Evolutionary conservation across 2,797 vertebrate genomes (phyloP), one percentile per base, ranked within the genome.

Genomic region (Microcaecilia unicolor): DNA sequence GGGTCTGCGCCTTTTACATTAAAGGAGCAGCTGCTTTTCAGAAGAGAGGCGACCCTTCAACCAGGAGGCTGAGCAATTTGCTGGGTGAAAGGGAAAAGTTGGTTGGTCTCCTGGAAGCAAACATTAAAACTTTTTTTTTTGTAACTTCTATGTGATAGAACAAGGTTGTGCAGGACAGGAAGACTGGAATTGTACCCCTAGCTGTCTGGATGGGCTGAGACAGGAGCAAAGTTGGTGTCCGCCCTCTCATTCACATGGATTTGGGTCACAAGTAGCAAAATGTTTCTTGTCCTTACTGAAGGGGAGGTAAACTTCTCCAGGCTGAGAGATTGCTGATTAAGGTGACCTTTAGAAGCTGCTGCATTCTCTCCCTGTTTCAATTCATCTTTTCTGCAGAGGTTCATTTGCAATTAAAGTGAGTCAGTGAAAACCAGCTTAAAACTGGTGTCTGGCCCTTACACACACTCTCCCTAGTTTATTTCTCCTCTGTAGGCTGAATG

Each of bases 381-480:
- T n/a, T n/a, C n/a, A n/a, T n/a, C n/a, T 1, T 15, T 48, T 31
- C 13, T 8, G 35, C 34, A 44, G 24, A 29, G 34, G 38, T 37
- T 57, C 47, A 4, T 16, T 45, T 38, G 33, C 42, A 30, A 35
- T 18, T 19, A 37, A 24, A 39, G 49, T 48, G n/a, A n/a, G n/a
- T n/a, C n/a, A n/a, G n/a, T n/a, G 55, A 62, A 41, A 44, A 17
- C 25, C 22, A 38, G 48, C 48, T 41, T 34, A 36, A 58, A 34
- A 41, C 16, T 4, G 7, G 10, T n/a, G n/a, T n/a, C n/a, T n/a
- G 33, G 44, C 31, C 29, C 29, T 48, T 44, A 44, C 48, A 24
- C 29, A 16, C 31, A 4, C 2, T 3, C 10, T 6, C 27, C 28
- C 25, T n/a, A n/a, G n/a, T n/a, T n/a, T n/a, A n/a, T n/a, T n/a